phyloP scores from a whole-genome alignment of 1,140 invertebrate genomes.

The Pseudomyrmex flavicornis region DNA sequence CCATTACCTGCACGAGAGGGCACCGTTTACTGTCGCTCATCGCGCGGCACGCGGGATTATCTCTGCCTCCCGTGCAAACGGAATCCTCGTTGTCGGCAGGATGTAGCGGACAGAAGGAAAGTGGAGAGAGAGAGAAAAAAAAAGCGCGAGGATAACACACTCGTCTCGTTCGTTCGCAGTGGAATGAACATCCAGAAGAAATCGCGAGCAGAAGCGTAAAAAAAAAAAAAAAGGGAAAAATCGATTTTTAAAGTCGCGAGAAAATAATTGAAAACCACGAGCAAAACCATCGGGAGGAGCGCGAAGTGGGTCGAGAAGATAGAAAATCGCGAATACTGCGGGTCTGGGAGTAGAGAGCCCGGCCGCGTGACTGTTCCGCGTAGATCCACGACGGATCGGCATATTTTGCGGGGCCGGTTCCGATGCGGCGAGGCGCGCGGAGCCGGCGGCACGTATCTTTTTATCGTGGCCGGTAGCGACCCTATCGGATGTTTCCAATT shows the following conservation, averaged over 20 bases:
- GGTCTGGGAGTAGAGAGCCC: slow-evolving; percentile 15
- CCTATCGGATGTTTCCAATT: slow-evolving; percentile 71
- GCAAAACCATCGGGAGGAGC: background rate
- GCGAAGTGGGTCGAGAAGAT: background rate
- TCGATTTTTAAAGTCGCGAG: slow-evolving; percentile 7
- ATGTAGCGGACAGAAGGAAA: slow-evolving; percentile 6
- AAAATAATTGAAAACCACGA: background rate
- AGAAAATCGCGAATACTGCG: slow-evolving; percentile 5
- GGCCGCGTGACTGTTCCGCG: slow-evolving; percentile 37
- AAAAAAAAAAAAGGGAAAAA: background rate
- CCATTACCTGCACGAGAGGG: slow-evolving; percentile 81
- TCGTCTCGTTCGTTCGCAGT: slow-evolving; percentile 37
- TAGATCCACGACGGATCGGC: slow-evolving; percentile 58
- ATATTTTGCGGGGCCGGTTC: slow-evolving; percentile 64
- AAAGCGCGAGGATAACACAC: slow-evolving; percentile 2
- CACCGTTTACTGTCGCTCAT: slow-evolving; percentile 78
- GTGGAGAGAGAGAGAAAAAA: slow-evolving; percentile 1
- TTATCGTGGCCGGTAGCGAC: slow-evolving; percentile 48
- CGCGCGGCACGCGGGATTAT: slow-evolving; percentile 68
- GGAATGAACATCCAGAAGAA: background rate
- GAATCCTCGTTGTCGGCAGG: slow-evolving; percentile 76
- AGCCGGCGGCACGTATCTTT: slow-evolving; percentile 55
- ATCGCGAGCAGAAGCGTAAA: too few species aligned
- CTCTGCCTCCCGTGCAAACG: slow-evolving; percentile 78
- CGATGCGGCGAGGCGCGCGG: background rate